phyloP scores from a whole-genome alignment of 2,113 vertebrate genomes.

The Trachemys scripta region DNA sequence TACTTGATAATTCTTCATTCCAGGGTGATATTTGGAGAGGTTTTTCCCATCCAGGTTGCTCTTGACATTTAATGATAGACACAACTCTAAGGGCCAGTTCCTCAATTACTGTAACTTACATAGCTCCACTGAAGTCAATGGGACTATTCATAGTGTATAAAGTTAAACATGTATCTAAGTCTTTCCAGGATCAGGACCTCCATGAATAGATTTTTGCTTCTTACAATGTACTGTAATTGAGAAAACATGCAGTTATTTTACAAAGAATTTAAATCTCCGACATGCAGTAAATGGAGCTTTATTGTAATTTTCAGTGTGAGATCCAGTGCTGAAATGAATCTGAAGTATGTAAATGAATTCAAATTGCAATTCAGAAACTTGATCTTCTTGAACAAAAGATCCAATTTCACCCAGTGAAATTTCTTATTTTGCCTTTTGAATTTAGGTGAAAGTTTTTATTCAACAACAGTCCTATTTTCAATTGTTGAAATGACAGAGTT shows the following conservation, averaged over 20 bases:
- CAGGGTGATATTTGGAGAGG: not conserved
- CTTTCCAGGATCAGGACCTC: not conserved
- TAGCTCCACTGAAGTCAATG: not conserved
- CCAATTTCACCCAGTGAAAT: not conserved
- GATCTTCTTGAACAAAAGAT: fast-evolving
- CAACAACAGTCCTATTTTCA: not conserved
- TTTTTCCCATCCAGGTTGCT: slow-evolving; percentile 6
- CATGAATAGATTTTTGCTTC: not conserved
- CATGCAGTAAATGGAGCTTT: not conserved
- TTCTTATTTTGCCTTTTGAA: not conserved
- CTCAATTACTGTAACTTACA: not conserved
- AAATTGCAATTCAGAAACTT: not conserved
- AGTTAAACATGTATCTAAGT: not conserved
- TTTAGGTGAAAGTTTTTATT: not conserved
- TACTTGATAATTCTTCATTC: not conserved
- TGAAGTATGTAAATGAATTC: not conserved
- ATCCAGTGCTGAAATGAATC: not conserved
- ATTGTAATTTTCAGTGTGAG: not conserved
- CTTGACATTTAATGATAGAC: not conserved
- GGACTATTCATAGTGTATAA: not conserved
- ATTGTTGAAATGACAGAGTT: not conserved
- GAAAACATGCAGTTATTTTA: not conserved
- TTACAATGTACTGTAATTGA: not conserved
- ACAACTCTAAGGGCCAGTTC: not conserved
- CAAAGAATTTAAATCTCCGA: not conserved